phyloP scores from a whole-genome alignment of 2,797 vertebrate species.

The Spinus olivaceus region DNA sequence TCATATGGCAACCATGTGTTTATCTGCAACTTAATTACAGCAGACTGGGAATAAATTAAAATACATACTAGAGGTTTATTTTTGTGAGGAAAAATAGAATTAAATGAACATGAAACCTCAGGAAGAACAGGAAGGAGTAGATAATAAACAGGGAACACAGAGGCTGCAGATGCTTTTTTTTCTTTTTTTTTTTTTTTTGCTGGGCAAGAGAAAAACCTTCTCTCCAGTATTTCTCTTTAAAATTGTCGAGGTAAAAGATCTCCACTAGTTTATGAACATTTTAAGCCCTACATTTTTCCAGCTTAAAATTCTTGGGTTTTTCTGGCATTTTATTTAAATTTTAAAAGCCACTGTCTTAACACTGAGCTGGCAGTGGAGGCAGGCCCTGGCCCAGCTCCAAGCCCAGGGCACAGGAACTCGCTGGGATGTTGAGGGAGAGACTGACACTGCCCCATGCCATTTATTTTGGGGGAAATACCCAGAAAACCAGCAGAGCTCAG shows the following conservation, averaged over 20 bases:
- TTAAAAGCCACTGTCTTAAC: neutral
- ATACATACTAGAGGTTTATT: neutral
- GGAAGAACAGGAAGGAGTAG: neutral
- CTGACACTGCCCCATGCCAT: neutral
- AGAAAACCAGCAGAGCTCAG: neutral
- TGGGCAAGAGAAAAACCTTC: neutral
- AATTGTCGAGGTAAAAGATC: neutral
- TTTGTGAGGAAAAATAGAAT: neutral
- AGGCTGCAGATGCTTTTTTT: neutral
- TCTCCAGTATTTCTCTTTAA: neutral
- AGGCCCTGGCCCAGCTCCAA: neutral
- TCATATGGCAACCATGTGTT: conserved; percentile 1
- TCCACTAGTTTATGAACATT: neutral
- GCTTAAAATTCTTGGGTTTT: neutral
- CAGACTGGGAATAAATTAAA: neutral
- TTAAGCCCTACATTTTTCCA: neutral
- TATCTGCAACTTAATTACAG: conserved; percentile 3
- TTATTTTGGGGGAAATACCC: neutral
- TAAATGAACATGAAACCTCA: neutral
- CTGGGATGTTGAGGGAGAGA: neutral
- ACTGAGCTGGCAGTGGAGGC: neutral
- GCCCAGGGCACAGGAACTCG: neutral
- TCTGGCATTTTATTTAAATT: neutral
- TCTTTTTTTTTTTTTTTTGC: neutral
- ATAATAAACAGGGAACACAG: neutral